These are phyloP conservation scores for Nemotelus nigrinus DNA, from an alignment of 2,888 invertebrate genomes.

Conservation along the genomic window DNA sequence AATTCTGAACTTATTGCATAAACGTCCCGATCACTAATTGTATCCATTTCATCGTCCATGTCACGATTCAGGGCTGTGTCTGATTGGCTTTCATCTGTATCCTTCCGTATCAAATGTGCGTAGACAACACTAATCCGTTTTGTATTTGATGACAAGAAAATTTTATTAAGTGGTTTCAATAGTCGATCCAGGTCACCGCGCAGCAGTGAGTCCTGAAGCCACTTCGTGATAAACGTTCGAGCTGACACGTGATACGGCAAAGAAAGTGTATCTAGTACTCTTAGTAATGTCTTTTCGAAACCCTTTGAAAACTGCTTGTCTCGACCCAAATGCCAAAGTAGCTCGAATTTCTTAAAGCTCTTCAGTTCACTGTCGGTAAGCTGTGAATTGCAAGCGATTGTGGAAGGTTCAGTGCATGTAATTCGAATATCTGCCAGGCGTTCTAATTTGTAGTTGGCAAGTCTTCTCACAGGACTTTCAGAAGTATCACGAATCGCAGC, in stretches of 20 bases:
- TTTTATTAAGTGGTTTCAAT: conserved; percentile 79
- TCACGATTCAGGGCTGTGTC: conserved; percentile 57
- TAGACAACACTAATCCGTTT: conserved; percentile 84
- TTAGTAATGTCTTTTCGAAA: conserved; percentile 73
- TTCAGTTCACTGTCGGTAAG: conserved; percentile 62
- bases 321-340: conserved; percentile 80
- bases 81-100: conserved; percentile 62
- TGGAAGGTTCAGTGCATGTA: conserved; percentile 59
- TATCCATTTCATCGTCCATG: conserved; percentile 55
- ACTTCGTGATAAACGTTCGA: conserved; percentile 73
- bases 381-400: conserved; percentile 54
- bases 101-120: conserved; percentile 70
- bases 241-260: conserved; percentile 62
- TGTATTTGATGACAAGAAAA: conserved; percentile 81
- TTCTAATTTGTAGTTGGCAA: conserved; percentile 60
- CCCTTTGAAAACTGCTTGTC: conserved; percentile 66
- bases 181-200: conserved; percentile 82
- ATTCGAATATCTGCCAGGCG: conserved; percentile 61
- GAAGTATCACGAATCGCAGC: neutral
- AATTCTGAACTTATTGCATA: conserved; percentile 85
- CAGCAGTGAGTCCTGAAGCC: conserved; percentile 78
- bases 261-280: conserved; percentile 67
- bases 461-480: neutral
- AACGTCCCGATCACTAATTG: conserved; percentile 68
- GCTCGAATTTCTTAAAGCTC: conserved; percentile 64